These are phyloP conservation scores for Paralvinella palmiformis DNA, from an alignment of 1,140 invertebrate species.

Conservation along the genomic window DNA sequence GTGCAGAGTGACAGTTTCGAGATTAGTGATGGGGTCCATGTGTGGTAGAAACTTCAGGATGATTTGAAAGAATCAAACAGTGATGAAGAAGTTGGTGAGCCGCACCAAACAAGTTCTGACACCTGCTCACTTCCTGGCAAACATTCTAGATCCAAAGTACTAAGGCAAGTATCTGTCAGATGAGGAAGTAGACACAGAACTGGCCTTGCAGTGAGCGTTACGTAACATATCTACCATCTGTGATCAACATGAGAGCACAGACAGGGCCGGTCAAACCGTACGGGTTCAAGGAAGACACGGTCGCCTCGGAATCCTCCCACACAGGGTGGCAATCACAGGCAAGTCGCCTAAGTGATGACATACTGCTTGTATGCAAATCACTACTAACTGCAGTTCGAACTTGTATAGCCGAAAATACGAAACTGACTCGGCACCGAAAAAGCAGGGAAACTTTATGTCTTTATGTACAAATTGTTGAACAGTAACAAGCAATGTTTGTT, in stretches of 20 bases:
- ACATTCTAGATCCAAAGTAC: conserved; percentile 3
- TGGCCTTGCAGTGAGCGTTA: neutral
- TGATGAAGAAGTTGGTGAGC: conserved; percentile 3
- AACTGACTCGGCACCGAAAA: neutral
- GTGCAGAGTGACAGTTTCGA: neutral
- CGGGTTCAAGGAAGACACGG: neutral
- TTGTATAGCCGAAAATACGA: neutral
- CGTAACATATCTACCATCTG: conserved; percentile 2
- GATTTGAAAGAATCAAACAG: conserved; percentile 5
- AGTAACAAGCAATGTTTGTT: neutral
- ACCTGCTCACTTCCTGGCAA: conserved; percentile 2
- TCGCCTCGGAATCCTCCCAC: neutral
- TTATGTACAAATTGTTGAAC: neutral
- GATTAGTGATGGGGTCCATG: neutral
- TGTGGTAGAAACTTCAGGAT: conserved; percentile 1
- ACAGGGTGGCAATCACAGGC: neutral
- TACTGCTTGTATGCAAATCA: conserved; percentile 2
- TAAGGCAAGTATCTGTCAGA: neutral
- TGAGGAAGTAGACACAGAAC: neutral
- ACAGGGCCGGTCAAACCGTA: neutral
- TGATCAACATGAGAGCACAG: neutral
- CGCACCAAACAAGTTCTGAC: neutral
- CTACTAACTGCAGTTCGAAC: conserved; percentile 1
- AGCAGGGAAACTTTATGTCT: neutral
- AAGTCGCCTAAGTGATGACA: neutral